These are phyloP conservation scores for Pygathrix nemaeus DNA, from an alignment of 2,113 vertebrate species.

Conservation along the genomic window DNA sequence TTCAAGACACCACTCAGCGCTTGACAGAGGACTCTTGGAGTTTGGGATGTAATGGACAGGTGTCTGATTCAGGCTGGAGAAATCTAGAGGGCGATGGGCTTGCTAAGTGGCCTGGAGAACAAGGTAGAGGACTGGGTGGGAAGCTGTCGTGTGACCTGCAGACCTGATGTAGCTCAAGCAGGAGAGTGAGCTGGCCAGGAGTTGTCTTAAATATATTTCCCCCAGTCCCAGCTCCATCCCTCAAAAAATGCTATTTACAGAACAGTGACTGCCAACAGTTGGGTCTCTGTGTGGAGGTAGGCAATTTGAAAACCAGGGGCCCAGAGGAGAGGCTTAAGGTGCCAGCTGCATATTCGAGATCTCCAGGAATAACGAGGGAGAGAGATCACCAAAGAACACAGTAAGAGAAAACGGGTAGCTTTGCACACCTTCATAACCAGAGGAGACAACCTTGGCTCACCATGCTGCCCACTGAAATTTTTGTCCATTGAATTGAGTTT, in stretches of 20 bases:
- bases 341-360: neutral
- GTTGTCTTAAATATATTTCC: neutral
- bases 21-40: neutral
- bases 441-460: neutral
- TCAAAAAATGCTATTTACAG: neutral
- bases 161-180: neutral
- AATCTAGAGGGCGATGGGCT: neutral
- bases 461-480: neutral
- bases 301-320: neutral
- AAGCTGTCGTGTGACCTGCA: neutral
- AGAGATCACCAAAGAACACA: neutral
- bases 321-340: neutral
- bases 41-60: neutral
- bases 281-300: neutral
- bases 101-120: neutral
- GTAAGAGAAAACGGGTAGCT: neutral
- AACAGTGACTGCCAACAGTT: neutral
- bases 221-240: accelerated
- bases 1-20: neutral
- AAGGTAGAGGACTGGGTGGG: neutral
- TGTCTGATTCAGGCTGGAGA: neutral
- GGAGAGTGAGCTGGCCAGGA: neutral
- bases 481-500: neutral
- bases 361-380: neutral
- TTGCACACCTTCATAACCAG: neutral